Evolutionary conservation across 1,140 invertebrate species (phyloP).

Genomic region (Lasaia peninsularis): DNA sequence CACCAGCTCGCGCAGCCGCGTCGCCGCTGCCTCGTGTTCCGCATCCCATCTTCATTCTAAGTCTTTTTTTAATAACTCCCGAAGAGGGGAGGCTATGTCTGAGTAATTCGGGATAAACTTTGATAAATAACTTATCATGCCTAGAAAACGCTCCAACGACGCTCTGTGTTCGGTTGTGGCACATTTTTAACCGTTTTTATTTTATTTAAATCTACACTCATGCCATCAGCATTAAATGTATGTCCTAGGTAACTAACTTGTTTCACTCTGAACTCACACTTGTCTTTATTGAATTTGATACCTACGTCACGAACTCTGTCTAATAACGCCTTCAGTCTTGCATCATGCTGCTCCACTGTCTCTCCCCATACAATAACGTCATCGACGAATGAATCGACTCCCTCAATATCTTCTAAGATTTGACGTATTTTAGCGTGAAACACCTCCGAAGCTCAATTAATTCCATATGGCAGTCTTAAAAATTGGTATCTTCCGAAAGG

Average conservation of each 20-base stretch:
- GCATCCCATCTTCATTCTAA: constrained; percentile 16
- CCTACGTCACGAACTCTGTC: constrained; percentile 6
- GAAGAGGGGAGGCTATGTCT: constrained; percentile 15
- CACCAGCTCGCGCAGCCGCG: constrained; percentile 1
- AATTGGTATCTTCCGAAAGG: constrained; percentile 31
- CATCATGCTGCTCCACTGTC: constrained; percentile 16
- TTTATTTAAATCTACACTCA: constrained; percentile 14
- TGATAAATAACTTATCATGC: constrained; percentile 22
- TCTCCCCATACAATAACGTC: constrained; percentile 23
- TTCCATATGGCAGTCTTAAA: constrained; percentile 30
- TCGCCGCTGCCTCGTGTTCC: constrained; percentile 3
- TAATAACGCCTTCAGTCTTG: constrained; percentile 15
- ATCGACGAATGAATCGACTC: constrained; percentile 27
- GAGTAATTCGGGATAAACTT: constrained; percentile 29
- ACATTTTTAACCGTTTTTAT: constrained; percentile 19
- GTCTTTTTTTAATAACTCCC: constrained; percentile 18
- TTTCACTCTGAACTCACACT: constrained; percentile 9
- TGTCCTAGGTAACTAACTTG: constrained; percentile 18
- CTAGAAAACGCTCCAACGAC: constrained; percentile 22
- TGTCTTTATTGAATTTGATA: constrained; percentile 20
- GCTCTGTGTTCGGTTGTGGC: constrained; percentile 10
- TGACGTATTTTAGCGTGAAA: constrained; percentile 29
- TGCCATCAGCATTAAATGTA: constrained; percentile 13
- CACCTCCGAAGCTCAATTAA: constrained; percentile 26
- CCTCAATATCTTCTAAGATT: constrained; percentile 17